Evolutionary conservation across 2,113 vertebrate species (phyloP), one percentile per base, ranked within the genome.

Genomic region (Spilogale gracilis): DNA sequence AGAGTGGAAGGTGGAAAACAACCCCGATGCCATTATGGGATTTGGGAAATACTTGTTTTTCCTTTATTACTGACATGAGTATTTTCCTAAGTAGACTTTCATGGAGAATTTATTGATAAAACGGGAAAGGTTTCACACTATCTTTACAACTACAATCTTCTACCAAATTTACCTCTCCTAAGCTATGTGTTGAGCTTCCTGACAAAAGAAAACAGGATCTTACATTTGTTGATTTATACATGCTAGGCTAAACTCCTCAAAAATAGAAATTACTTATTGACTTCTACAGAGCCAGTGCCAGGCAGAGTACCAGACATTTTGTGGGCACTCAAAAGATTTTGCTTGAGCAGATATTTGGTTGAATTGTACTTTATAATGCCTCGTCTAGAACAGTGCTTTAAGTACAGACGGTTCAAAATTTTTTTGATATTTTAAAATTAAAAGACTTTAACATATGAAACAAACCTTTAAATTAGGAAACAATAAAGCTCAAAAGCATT

Each of bases 381-480:
- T 4, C 14, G 17, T 13, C 56, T 58, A 58, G 17, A 58, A 95
- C 48, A 94, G 13, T 71, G 9, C 27, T 95, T 89, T 95, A 93
- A 90, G 65, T 76, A 86, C 6, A 97, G 45, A 18, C 84, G 45
- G 50, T 60, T 83, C 21, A 82, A 65, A 86, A 45, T 7, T 48
- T 63, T 63, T 81, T 82, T 73, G 6, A 73, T 67, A 65, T 92
- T 74, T 94, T 30, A 58, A 58, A 91, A 82, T 90, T 84, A 91
- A 96, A 91, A 97, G 91, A 83, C 16, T 95, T 96, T 74, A 96
- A 94, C 48, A 83, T 58, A 95, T 79, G 30, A 97, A 96, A 95
- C 14, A 80, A 78, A 96, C 1, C 10, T 85, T 94, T 94, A 95
- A 96, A 92, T 63, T 63, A 74, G 83, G 61, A 97, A 91, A 83